phyloP scores from a whole-genome alignment of 2,888 invertebrate genomes.

The Empis stercorea region DNA sequence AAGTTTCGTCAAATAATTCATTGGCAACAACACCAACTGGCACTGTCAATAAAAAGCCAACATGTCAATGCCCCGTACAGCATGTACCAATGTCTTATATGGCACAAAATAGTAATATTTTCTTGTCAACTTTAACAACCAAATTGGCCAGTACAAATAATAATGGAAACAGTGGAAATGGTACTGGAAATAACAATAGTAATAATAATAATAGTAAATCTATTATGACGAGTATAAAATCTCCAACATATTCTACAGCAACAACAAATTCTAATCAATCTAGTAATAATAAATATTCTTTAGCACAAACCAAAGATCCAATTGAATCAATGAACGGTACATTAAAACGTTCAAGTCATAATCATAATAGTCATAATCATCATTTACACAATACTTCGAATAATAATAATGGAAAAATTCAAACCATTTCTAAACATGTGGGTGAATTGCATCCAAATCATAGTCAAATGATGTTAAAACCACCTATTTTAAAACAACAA shows the following conservation, averaged over 20 bases:
- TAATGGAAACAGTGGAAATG: conserved; percentile 15
- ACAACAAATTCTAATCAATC: conserved; percentile 7
- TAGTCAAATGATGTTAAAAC: conserved; percentile 7
- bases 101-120: conserved; percentile 23
- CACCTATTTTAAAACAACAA: conserved; percentile 15
- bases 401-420: conserved; percentile 28
- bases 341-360: conserved; percentile 10
- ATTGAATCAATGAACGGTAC: conserved; percentile 9
- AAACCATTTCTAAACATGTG: conserved; percentile 34
- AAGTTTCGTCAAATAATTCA: conserved; percentile 11
- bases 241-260: conserved; percentile 1
- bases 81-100: conserved; percentile 38
- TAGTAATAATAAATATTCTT: conserved; percentile 14
- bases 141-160: conserved; percentile 20
- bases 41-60: conserved; percentile 27
- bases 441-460: conserved; percentile 19
- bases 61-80: conserved; percentile 36
- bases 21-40: conserved; percentile 6
- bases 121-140: conserved; percentile 23
- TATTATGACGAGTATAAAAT: conserved; percentile 7
- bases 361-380: conserved; percentile 17
- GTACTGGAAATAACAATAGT: conserved; percentile 13
- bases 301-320: conserved; percentile 6
- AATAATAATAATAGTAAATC: conserved; percentile 12
- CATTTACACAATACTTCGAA: conserved; percentile 15